These are phyloP conservation scores for Baryphthengus martii DNA, from an alignment of 2,113 vertebrate genomes.

Conservation along the genomic window DNA sequence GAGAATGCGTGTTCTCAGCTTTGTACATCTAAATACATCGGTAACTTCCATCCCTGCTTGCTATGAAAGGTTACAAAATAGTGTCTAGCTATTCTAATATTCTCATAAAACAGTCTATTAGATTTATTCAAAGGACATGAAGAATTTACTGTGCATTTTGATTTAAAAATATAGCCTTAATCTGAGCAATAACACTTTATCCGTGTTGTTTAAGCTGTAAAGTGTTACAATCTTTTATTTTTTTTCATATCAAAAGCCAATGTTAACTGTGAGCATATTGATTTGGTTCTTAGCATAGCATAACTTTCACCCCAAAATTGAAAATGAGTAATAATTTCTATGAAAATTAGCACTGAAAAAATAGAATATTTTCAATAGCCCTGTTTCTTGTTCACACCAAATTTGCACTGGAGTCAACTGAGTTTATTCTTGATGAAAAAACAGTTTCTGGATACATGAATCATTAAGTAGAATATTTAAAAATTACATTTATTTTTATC, in stretches of 20 bases:
- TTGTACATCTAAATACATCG: not conserved
- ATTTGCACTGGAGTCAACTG: not conserved
- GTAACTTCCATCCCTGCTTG: not conserved
- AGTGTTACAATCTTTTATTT: not conserved
- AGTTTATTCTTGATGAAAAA: not conserved
- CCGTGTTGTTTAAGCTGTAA: not conserved
- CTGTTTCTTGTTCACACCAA: not conserved
- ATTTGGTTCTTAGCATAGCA: not conserved
- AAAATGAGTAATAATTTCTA: not conserved
- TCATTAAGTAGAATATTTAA: not conserved
- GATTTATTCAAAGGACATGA: not conserved
- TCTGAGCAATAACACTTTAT: not conserved
- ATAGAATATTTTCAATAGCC: not conserved
- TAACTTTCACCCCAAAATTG: not conserved
- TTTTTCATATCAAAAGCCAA: not conserved
- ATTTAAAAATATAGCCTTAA: not conserved
- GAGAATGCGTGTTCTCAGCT: not conserved
- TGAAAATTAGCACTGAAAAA: not conserved
- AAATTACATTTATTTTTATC: not conserved
- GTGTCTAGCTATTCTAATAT: not conserved
- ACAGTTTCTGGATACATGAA: not conserved
- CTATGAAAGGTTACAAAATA: not conserved
- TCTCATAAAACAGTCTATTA: not conserved
- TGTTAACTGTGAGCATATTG: not conserved
- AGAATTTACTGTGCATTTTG: not conserved